Base-by-base conservation (phyloP, 2,888 invertebrate genomes). In the Thymelicus sylvestris region DNA sequence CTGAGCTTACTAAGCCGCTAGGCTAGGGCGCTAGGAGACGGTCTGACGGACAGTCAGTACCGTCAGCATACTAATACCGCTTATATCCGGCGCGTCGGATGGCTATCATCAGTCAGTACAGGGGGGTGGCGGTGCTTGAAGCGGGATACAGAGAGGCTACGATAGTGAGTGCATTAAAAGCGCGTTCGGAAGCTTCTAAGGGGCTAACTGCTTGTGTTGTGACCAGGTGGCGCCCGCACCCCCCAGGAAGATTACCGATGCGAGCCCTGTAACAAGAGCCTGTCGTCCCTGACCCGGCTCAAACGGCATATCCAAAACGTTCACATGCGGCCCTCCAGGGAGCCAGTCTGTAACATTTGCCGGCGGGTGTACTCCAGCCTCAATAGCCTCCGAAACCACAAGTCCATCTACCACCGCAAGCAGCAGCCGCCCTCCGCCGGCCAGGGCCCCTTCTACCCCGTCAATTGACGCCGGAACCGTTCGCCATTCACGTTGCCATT, bases 231-330 rank as follows among this genome's bases (percentile, higher is more conserved):
- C 94, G 95, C 95, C 95, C 95, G 95, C 95, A 94, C 94, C 94
- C 95, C 96, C 95, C 96, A 96, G 93, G 97, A 97, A 94, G 97
- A 97, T 95, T 97, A 97, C 95, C 96, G 97, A 93, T 97, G 97
- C 95, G 97, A 97, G 95, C 97, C 97, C 84, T 97, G 97, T 96
- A 97, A 97, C 96, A 97, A 97, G 95, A 97, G 96, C 94, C 95
- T 97, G 88, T 97, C 97, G 86, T 97, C 97, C 83, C 95, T 97
- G 91, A 97, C 97, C 86, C 96, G 97, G 88, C 96, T 97, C 95
- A 97, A 97, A 95, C 96, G 97, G 86, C 97, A 97, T 95, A 97
- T 97, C 94, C 97, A 97, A 95, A 97, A 97, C 95, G 97, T 97
- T 85, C 97, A 97, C 95, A 97, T 97, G 96, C 95, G 97, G 86